phyloP scores from a whole-genome alignment of 2,113 vertebrate genomes.

The Vulpes lagopus region DNA sequence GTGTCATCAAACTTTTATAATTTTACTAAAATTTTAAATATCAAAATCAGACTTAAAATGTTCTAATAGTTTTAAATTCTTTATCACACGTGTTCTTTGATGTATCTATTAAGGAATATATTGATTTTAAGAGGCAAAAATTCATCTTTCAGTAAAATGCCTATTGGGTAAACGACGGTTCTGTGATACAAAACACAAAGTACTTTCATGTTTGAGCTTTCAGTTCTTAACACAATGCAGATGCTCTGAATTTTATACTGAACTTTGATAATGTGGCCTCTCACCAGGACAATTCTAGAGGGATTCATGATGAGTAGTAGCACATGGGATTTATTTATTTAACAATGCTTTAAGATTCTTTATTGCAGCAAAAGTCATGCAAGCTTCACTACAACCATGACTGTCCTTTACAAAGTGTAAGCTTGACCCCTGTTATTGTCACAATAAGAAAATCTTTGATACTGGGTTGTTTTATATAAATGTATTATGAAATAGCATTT shows the following conservation, averaged over 20 bases:
- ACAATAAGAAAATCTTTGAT: neutral
- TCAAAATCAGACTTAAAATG: neutral
- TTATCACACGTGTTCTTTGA: neutral
- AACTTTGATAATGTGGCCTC: neutral
- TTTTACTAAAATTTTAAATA: neutral
- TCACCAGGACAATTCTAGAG: neutral
- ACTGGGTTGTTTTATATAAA: neutral
- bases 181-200: neutral
- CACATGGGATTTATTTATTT: constrained; percentile 15
- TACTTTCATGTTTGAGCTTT: neutral
- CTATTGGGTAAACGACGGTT: neutral
- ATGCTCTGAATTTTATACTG: neutral
- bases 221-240: neutral
- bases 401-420: neutral
- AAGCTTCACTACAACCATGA: neutral
- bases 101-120: neutral
- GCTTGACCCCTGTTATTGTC: neutral
- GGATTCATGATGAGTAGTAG: neutral
- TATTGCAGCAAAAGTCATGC: neutral
- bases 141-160: neutral
- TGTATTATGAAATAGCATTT: neutral
- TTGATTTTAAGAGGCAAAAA: neutral
- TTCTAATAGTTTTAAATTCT: neutral
- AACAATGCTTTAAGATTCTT: neutral
- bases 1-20: neutral